Evolutionary conservation across 2,888 invertebrate species (phyloP), one percentile per base, ranked within the genome.

Genomic region (Malthinus flaveolus): DNA sequence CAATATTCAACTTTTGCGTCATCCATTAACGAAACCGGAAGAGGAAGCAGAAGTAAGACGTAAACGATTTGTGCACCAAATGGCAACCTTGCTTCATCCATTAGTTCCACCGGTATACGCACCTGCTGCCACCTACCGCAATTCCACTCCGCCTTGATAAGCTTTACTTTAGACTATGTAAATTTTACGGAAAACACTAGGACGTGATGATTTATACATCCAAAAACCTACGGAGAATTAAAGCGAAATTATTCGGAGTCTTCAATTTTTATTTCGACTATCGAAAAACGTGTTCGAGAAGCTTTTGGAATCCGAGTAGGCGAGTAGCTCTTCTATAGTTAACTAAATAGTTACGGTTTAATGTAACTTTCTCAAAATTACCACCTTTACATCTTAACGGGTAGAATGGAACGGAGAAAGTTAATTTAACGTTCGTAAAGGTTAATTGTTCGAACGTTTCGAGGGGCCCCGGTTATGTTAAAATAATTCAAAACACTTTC

Each of bases 91-190:
- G 60, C 56, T 49, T 50, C 56, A 56, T 56, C 60, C 60, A 61
- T 61, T 61, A 61, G 60, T 56, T 56, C 49, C 56, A 56, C 55
- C 60, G 56, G 50, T 56, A 60, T 53, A 58, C 56, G 60, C 60
- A 61, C 60, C 60, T 61, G 60, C 60, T 61, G 53, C 60, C 60
- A 53, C 49, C 60, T 46, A 56, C 60, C 55, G 53, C 56, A 61
- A 61, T 61, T 61, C 56, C 60, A 61, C 56, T 56, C 49, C 56
- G 52, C 55, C 56, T 61, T 61, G 60, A 61, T 61, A 61, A 61
- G 56, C 60, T 61, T 61, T 56, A 53, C 56, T 61, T 56, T 52
- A 23, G 52, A 56, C 60, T 61, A 61, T 61, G 60, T 61, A 61
- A 61, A 61, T 61, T 61, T 61, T 56, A 53, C 49, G 45, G 53